These are phyloP conservation scores for Pollicipes pollicipes DNA, from an alignment of 1,140 invertebrate genomes.

Conservation along the genomic window DNA sequence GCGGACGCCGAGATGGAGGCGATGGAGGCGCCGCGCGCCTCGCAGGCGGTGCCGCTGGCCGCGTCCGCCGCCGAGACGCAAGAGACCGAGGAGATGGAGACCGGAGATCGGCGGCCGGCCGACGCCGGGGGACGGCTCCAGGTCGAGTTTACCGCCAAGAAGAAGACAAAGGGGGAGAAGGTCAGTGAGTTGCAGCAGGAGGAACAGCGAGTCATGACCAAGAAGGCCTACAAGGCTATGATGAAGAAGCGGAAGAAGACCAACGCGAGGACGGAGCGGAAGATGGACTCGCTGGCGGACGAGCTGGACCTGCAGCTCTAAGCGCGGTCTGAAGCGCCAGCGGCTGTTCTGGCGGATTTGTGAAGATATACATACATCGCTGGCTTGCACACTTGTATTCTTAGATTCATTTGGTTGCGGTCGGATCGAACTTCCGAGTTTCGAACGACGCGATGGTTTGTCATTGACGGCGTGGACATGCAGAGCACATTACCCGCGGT, in stretches of 20 bases:
- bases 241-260: neutral
- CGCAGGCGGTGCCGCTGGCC: constrained; percentile 17
- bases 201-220: neutral
- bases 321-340: no score
- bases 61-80: constrained; percentile 29
- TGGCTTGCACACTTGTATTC: no score
- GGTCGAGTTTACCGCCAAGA: no score
- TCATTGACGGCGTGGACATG: no score
- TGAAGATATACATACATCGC: no score
- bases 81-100: constrained; percentile 28
- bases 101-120: no score
- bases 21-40: constrained; percentile 19
- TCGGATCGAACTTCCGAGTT: no score
- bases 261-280: neutral
- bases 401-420: no score
- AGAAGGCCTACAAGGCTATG: neutral
- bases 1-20: constrained; percentile 22
- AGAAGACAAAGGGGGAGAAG: no score
- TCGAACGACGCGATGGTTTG: no score
- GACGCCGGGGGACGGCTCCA: constrained; percentile 11
- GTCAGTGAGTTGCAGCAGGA: neutral
- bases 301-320: neutral
- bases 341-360: no score
- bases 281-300: neutral
- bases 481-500: no score